Evolutionary conservation across 2,113 vertebrate species (phyloP).

Genomic region (Macquaria australasica): DNA sequence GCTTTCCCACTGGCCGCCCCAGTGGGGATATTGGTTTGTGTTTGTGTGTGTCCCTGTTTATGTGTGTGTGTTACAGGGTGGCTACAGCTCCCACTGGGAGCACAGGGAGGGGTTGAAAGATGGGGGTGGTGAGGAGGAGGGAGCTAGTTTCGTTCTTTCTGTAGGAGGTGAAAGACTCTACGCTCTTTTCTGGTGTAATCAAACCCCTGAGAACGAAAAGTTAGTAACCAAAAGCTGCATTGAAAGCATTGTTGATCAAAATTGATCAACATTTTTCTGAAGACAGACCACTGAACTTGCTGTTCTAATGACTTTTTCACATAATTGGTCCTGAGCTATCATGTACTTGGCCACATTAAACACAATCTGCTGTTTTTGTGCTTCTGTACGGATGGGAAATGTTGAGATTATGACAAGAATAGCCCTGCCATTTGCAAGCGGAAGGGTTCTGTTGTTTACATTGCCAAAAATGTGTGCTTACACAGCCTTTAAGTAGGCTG

Average conservation of each 20-base stretch:
- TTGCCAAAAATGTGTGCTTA: conserved; percentile 62
- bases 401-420: conserved; percentile 60
- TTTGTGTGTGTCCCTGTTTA: conserved; percentile 50
- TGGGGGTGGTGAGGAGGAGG: conserved; percentile 64
- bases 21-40: conserved; percentile 69
- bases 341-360: conserved; percentile 33
- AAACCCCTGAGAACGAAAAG: conserved; percentile 80
- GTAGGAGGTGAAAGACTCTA: conserved; percentile 60
- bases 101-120: conserved; percentile 63
- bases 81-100: conserved; percentile 75
- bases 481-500: conserved; percentile 55
- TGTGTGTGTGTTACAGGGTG: conserved; percentile 61
- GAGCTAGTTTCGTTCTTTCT: conserved; percentile 67
- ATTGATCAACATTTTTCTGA: conserved; percentile 11
- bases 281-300: neutral
- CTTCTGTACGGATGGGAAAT: conserved; percentile 51
- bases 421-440: conserved; percentile 45
- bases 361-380: conserved; percentile 42
- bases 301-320: neutral
- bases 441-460: conserved; percentile 46
- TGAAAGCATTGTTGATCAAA: conserved; percentile 42
- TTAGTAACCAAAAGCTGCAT: conserved; percentile 42
- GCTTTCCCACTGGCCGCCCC: conserved; percentile 76
- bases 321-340: neutral
- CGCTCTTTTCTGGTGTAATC: conserved; percentile 75